phyloP scores from a whole-genome alignment of 2,113 vertebrate genomes.

The Ciconia maguari region DNA sequence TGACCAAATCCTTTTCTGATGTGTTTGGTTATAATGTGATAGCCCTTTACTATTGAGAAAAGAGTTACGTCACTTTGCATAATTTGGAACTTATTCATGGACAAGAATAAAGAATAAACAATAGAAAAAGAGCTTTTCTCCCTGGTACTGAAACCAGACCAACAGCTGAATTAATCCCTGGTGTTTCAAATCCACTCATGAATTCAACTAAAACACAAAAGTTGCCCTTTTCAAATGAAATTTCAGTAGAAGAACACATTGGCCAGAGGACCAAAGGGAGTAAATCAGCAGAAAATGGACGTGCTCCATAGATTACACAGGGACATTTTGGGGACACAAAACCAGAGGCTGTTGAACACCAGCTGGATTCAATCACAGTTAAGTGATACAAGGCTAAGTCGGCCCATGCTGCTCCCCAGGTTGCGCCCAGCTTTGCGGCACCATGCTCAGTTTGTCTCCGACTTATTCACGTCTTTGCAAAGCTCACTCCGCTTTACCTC shows the following conservation, averaged over 20 bases:
- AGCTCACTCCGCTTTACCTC: neutral
- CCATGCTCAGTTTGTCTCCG: accelerated
- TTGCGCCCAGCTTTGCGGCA: neutral
- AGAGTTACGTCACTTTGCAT: neutral
- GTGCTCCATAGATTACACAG: neutral
- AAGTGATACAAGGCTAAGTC: neutral
- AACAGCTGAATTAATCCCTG: neutral
- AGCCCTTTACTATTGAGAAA: neutral
- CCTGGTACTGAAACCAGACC: neutral
- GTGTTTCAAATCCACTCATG: neutral
- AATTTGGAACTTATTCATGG: neutral
- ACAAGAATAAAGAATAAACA: slow-evolving; percentile 11
- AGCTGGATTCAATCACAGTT: neutral
- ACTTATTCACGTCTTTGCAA: neutral
- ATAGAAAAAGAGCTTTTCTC: slow-evolving; percentile 11
- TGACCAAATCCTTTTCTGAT: slow-evolving; percentile 24
- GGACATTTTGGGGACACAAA: neutral
- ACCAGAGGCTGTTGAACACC: neutral
- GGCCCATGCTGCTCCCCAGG: neutral
- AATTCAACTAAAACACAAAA: neutral
- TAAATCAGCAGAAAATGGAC: neutral
- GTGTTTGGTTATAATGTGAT: neutral
- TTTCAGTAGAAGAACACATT: neutral
- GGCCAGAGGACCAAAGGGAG: neutral
- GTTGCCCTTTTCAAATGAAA: neutral